A percentile compares a stretch with the other conserved stretches of the same genome.
phyloP scores from a whole-genome alignment of 2,888 invertebrate species.

The Harpagoxenus sublaevis region DNA sequence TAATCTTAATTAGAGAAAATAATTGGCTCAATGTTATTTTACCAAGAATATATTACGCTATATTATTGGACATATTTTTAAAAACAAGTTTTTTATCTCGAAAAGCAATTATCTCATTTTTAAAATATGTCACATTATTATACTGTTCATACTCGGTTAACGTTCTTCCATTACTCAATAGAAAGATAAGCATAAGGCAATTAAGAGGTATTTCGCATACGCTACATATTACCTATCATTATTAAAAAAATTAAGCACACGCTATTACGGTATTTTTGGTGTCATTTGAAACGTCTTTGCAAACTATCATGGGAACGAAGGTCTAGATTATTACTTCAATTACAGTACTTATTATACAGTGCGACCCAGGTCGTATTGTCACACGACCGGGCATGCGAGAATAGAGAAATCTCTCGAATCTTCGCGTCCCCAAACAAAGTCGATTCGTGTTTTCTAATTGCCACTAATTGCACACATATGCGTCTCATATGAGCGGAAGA shows the following conservation, averaged over 20 bases:
- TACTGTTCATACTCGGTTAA: background rate
- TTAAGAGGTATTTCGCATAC: background rate
- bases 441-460: constrained; percentile 50
- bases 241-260: constrained; percentile 18
- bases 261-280: constrained; percentile 38
- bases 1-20: background rate
- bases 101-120: background rate
- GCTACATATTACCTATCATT: background rate
- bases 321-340: constrained; percentile 44
- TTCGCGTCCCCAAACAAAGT: constrained; percentile 25
- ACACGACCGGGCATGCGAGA: constrained; percentile 42
- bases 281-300: constrained; percentile 30
- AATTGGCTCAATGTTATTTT: background rate
- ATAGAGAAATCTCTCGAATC: constrained; percentile 45
- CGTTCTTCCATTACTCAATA: background rate
- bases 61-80: background rate
- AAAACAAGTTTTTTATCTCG: background rate
- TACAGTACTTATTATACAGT: constrained; percentile 38
- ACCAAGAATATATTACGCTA: background rate
- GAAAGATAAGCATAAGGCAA: constrained; percentile 12
- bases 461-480: constrained; percentile 49
- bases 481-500: constrained; percentile 43
- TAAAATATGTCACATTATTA: background rate
- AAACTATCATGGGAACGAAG: constrained; percentile 37
- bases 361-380: constrained; percentile 30